A percentile compares a stretch with the other conserved stretches of the same genome.
Evolutionary conservation across 2,113 vertebrate genomes (phyloP).

Genomic region (Heloderma charlesbogerti): DNA sequence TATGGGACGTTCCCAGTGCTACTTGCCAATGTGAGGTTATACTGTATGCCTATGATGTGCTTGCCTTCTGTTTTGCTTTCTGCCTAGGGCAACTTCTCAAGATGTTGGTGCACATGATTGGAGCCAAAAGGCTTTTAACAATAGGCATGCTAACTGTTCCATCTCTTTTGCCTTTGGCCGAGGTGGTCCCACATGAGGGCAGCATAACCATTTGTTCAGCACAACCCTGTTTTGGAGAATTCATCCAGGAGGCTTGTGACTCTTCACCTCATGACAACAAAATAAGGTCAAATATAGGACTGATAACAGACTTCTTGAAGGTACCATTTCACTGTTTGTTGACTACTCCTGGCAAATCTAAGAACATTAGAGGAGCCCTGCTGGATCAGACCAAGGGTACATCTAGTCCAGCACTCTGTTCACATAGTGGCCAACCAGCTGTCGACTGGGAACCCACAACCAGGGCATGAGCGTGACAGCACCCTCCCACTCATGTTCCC

Average conservation of each 20-base stretch:
- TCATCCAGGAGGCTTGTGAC: constrained; percentile 76
- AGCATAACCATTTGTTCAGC: constrained; percentile 73
- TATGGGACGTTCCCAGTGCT: background rate
- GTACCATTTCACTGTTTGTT: constrained; percentile 53
- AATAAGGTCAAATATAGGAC: constrained; percentile 75
- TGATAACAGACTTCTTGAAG: constrained; percentile 74
- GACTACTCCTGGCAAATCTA: background rate
- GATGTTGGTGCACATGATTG: constrained; percentile 74
- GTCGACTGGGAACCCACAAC: no score
- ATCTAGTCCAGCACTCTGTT: no score
- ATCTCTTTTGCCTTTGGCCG: constrained; percentile 75
- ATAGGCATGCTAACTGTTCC: constrained; percentile 78
- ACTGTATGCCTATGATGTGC: background rate
- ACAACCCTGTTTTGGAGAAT: constrained; percentile 69
- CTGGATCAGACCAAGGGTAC: no score
- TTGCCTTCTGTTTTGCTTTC: constrained; percentile 38
- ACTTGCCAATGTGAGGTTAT: background rate
- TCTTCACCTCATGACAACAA: constrained; percentile 79
- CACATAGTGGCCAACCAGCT: no score
- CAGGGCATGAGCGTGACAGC: no score
- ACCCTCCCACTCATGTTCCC: no score
- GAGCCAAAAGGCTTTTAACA: constrained; percentile 76
- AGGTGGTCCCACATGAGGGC: constrained; percentile 79
- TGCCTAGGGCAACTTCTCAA: constrained; percentile 75
- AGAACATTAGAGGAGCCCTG: no score